phyloP scores from a whole-genome alignment of 2,113 vertebrate species.

The Macaca nemestrina region DNA sequence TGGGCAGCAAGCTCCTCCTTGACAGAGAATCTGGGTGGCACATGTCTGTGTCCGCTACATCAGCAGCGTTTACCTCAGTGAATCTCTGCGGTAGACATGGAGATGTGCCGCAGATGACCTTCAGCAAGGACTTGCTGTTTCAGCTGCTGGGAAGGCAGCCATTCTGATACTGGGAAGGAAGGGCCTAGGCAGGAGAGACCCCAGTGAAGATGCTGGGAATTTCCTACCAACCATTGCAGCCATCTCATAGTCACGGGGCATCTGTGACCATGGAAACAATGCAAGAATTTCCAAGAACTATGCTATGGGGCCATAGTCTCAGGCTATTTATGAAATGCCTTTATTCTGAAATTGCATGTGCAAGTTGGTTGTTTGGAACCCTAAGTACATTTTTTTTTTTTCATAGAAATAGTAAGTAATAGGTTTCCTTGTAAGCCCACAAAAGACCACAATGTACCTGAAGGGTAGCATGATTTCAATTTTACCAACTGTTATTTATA shows the following conservation, averaged over 20 bases:
- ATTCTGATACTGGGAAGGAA: not conserved
- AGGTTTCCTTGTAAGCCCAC: not conserved
- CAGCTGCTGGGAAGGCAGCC: not conserved
- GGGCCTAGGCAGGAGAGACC: not conserved
- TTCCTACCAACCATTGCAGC: not conserved
- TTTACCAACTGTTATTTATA: not conserved
- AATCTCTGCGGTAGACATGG: not conserved
- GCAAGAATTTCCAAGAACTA: conserved; percentile 58
- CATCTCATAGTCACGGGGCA: not conserved
- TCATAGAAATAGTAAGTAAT: conserved; percentile 11
- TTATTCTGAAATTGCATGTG: conserved; percentile 31
- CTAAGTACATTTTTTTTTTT: not conserved
- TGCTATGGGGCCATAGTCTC: not conserved
- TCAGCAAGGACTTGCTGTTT: not conserved
- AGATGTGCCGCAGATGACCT: not conserved
- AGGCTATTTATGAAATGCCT: conserved; percentile 13
- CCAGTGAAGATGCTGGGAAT: not conserved
- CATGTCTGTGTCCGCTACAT: not conserved
- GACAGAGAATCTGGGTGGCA: not conserved
- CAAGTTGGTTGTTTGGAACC: conserved; percentile 15
- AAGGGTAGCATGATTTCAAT: not conserved
- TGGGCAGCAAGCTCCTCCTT: not conserved
- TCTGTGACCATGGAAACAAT: not conserved
- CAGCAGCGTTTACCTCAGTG: not conserved
- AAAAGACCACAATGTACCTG: not conserved